phyloP scores from a whole-genome alignment of 2,888 invertebrate species.

The Pandemis corylana region DNA sequence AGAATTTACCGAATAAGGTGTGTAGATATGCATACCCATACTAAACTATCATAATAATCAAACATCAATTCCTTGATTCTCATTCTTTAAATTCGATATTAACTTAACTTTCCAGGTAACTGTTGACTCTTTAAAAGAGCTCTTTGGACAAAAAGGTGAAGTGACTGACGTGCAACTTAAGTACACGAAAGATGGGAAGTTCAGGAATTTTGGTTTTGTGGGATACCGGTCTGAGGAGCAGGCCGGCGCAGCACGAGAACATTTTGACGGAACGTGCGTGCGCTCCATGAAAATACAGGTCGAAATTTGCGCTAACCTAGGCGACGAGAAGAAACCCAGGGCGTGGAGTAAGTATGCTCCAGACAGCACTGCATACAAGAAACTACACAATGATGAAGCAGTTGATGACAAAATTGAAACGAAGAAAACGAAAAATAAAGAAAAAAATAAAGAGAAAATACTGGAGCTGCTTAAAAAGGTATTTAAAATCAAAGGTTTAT shows the following conservation, averaged over 20 bases:
- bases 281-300: conserved; percentile 93
- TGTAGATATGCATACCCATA: conserved; percentile 56
- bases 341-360: conserved; percentile 97
- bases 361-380: conserved; percentile 89
- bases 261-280: conserved; percentile 94
- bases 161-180: conserved; percentile 98
- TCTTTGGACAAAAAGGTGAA: conserved; percentile 92
- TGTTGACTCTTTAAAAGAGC: conserved; percentile 89
- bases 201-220: conserved; percentile 96
- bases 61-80: neutral
- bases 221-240: conserved; percentile 94
- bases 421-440: conserved; percentile 66
- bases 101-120: conserved; percentile 87
- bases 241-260: conserved; percentile 90
- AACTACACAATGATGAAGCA: conserved; percentile 72
- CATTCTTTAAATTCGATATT: conserved; percentile 47
- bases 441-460: conserved; percentile 83
- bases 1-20: conserved; percentile 95
- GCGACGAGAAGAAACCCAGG: conserved; percentile 90
- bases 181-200: conserved; percentile 95
- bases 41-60: neutral
- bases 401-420: conserved; percentile 64
- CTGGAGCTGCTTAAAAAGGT: conserved; percentile 88
- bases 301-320: conserved; percentile 88
- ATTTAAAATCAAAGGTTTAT: neutral